A percentile compares a stretch with the other conserved stretches of the same genome.
phyloP scores from a whole-genome alignment of 2,113 vertebrate species.

The Equus quagga region DNA sequence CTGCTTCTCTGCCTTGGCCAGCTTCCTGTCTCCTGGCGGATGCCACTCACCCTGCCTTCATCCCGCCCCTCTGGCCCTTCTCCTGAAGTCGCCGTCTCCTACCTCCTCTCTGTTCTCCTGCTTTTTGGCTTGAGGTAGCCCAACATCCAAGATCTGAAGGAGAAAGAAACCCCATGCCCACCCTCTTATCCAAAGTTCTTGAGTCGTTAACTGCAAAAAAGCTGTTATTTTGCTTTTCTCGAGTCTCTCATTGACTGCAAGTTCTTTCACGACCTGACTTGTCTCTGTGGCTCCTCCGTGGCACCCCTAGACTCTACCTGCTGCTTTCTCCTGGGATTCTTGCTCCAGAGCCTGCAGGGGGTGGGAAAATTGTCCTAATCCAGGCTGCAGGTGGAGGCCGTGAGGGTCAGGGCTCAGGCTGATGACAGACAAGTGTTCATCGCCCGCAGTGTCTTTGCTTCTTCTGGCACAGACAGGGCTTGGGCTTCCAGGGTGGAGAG shows the following conservation, averaged over 20 bases:
- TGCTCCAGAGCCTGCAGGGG: background rate
- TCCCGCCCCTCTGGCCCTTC: background rate
- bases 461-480: background rate
- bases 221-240: background rate
- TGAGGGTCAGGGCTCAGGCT: background rate
- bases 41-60: no score
- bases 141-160: background rate
- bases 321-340: background rate
- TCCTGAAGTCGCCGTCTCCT: background rate
- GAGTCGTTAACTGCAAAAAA: background rate
- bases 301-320: background rate
- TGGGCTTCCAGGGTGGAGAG: background rate
- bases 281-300: accelerated
- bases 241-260: background rate
- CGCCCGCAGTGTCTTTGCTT: background rate
- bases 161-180: background rate
- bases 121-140: background rate
- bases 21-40: background rate
- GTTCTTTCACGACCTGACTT: background rate
- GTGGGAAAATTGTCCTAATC: background rate
- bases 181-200: background rate
- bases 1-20: background rate
- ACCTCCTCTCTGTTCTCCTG: background rate
- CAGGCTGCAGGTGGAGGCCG: background rate
- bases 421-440: background rate